phyloP scores from a whole-genome alignment of 2,113 vertebrate genomes.

The Recurvirostra avosetta region DNA sequence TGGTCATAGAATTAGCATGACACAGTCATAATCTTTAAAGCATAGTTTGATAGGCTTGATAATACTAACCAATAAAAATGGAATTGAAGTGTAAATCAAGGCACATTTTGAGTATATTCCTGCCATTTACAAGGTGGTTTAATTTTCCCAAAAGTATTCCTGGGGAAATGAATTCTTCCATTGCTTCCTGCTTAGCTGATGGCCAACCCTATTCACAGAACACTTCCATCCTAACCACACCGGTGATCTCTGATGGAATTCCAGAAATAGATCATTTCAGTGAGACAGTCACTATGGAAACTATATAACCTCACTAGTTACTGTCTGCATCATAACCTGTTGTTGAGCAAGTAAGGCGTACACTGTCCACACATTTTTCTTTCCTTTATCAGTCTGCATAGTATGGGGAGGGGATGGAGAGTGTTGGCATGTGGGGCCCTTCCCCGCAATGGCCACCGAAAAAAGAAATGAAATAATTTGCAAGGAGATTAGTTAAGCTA shows the following conservation, averaged over 20 bases:
- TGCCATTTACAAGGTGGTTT: background rate
- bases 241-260: constrained; percentile 31
- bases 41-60: background rate
- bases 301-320: background rate
- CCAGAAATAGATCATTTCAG: constrained; percentile 47
- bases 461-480: background rate
- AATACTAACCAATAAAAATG: background rate
- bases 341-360: background rate
- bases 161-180: background rate
- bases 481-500: background rate
- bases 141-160: background rate
- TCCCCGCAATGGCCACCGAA: background rate
- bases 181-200: background rate
- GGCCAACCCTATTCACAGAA: background rate
- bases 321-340: background rate
- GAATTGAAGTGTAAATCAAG: background rate
- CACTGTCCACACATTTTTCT: background rate
- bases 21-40: background rate
- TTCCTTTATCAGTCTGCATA: background rate
- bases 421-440: background rate
- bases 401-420: background rate
- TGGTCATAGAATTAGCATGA: background rate
- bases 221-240: background rate
- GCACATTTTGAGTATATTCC: background rate
- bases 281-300: constrained; percentile 59